Evolutionary conservation across 1,140 invertebrate species (phyloP).

Genomic region (Pomacea maculata): DNA sequence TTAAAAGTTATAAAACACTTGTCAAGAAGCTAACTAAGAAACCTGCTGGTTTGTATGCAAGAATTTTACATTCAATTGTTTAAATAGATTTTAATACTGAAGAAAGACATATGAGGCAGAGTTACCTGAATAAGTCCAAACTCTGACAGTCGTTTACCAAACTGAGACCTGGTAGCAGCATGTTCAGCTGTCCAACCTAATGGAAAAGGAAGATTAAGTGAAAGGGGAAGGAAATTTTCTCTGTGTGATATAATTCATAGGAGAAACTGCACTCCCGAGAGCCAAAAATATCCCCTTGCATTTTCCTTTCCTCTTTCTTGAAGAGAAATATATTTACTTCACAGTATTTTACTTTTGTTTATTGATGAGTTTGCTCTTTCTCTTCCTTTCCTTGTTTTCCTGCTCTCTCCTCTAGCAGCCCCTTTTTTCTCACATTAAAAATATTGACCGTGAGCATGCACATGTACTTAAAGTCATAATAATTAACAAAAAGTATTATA

Average conservation of each 20-base stretch:
- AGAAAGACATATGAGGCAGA: slow-evolving; percentile 2
- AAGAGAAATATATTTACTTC: too few relatives aligned
- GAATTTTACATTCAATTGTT: not conserved
- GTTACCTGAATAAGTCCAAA: slow-evolving; percentile 69
- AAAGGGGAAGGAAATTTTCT: too few relatives aligned
- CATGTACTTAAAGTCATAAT: not conserved
- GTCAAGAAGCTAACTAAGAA: too few relatives aligned
- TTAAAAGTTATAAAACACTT: too few relatives aligned
- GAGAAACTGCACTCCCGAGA: not conserved
- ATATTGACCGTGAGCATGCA: not conserved
- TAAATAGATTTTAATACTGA: slow-evolving; percentile 38
- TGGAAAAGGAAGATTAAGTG: not conserved
- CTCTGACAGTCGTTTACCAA: slow-evolving; percentile 67
- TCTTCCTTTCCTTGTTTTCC: too few relatives aligned
- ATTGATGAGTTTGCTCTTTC: too few relatives aligned
- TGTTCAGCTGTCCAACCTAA: slow-evolving; percentile 53
- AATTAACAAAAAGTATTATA: slow-evolving; percentile 3
- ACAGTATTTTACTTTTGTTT: too few relatives aligned
- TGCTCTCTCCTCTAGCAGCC: not conserved
- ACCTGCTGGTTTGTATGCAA: not conserved
- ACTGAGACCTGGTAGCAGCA: slow-evolving; percentile 59
- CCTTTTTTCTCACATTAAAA: not conserved
- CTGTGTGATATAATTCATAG: too few relatives aligned
- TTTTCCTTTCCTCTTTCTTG: too few relatives aligned
- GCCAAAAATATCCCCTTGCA: not conserved